A percentile compares a stretch with the other conserved stretches of the same genome.
phyloP scores from a whole-genome alignment of 2,797 vertebrate genomes.

The Eurystomus glaucurus region DNA sequence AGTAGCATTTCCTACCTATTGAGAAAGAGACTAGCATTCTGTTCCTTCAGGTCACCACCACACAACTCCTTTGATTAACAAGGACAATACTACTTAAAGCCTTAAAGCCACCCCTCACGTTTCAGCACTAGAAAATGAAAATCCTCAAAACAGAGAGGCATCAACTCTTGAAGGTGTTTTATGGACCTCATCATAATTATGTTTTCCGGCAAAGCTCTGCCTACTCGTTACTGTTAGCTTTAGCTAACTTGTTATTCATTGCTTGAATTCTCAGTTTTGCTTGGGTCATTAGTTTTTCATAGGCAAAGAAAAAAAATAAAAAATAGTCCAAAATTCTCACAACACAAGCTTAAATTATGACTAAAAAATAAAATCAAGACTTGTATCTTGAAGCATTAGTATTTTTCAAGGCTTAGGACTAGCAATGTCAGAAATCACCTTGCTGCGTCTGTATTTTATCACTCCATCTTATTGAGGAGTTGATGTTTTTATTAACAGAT shows the following conservation, averaged over 20 bases:
- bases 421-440: background rate
- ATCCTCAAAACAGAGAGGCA: background rate
- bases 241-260: background rate
- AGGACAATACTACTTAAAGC: background rate
- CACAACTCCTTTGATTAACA: background rate
- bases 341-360: background rate
- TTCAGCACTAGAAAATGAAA: background rate
- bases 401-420: background rate
- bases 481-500: background rate
- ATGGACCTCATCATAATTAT: background rate
- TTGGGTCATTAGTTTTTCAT: background rate
- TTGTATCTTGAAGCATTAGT: background rate
- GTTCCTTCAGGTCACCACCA: background rate
- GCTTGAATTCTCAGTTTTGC: background rate
- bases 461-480: background rate
- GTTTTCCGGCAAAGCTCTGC: background rate
- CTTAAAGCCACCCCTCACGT: background rate
- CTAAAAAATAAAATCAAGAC: background rate
- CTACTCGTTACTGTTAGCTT: background rate
- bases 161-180: background rate
- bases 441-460: background rate
- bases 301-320: background rate
- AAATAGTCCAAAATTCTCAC: background rate
- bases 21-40: background rate
- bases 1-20: background rate